Conservation (phyloP, 35 echinoderm and acorn worm species). For the Apostichopus japonicus region DNA sequence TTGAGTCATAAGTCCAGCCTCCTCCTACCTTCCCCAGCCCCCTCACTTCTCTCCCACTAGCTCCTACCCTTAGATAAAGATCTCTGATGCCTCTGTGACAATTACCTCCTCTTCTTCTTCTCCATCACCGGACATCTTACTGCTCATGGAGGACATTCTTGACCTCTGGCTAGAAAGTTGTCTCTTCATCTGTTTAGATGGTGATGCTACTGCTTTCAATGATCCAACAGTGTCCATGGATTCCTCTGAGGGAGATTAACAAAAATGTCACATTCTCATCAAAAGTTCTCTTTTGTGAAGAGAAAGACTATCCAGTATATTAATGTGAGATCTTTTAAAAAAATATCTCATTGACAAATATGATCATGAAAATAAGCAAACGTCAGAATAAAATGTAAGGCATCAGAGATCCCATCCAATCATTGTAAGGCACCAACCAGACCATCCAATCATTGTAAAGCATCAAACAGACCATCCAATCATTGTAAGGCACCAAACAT, state of each 20-base stretch:
- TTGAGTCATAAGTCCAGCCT: neutral
- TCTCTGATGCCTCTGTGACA: neutral
- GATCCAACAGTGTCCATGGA: constrained; percentile 3
- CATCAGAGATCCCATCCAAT: too few species aligned
- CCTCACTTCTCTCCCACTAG: neutral
- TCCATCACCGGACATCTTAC: constrained; percentile 15
- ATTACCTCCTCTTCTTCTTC: constrained; percentile 35
- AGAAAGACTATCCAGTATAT: too few species aligned
- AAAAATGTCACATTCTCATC: too few species aligned
- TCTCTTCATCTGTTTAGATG: constrained; percentile 32
- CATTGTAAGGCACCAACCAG: too few species aligned
- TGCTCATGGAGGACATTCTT: constrained; percentile 49
- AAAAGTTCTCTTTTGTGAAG: too few species aligned
- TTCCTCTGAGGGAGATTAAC: neutral
- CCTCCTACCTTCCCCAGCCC: neutral
- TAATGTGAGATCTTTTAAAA: neutral
- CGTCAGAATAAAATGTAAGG: too few species aligned
- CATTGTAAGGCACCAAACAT: too few species aligned
- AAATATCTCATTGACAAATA: neutral
- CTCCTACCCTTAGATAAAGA: too few species aligned
- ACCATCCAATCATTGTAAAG: too few species aligned
- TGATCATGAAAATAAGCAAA: too few species aligned
- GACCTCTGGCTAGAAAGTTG: constrained; percentile 66
- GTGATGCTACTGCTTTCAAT: constrained; percentile 14
- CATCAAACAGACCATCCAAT: too few species aligned